These are phyloP conservation scores for Tragelaphus strepsiceros DNA, from an alignment of 2,113 vertebrate species.

Conservation along the genomic window DNA sequence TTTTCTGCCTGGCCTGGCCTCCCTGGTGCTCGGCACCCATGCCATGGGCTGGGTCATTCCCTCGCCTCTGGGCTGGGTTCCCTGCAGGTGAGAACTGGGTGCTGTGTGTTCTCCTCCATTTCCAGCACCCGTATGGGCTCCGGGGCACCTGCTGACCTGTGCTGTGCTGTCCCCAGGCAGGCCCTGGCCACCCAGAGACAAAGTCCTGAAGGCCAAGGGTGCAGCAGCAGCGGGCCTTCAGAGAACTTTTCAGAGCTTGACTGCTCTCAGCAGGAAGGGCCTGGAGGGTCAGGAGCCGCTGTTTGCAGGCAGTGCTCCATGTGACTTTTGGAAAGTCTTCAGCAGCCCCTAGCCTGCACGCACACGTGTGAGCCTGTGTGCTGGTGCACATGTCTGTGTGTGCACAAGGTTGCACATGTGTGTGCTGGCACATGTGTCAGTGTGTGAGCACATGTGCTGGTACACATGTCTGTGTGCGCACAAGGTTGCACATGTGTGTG, in stretches of 20 bases:
- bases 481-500: not conserved
- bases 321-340: not conserved
- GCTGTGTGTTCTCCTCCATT: accelerated
- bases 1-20: not conserved
- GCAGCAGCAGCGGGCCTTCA: not conserved
- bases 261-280: not conserved
- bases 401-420: not conserved
- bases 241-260: not conserved
- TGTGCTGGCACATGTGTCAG: accelerated
- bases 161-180: not conserved
- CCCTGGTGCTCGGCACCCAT: accelerated
- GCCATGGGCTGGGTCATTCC: not conserved
- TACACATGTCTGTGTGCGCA: not conserved
- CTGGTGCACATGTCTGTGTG: not conserved
- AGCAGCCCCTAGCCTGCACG: not conserved
- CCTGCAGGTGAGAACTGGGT: not conserved
- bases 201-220: not conserved
- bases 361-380: not conserved
- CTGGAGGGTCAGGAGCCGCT: accelerated
- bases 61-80: not conserved
- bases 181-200: not conserved
- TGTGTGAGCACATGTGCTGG: too few species aligned
- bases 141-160: not conserved
- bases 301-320: not conserved
- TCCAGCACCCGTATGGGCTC: accelerated